These are phyloP conservation scores for Venustoraphidia nigricollis DNA, from an alignment of 2,888 invertebrate species.

Conservation along the genomic window DNA sequence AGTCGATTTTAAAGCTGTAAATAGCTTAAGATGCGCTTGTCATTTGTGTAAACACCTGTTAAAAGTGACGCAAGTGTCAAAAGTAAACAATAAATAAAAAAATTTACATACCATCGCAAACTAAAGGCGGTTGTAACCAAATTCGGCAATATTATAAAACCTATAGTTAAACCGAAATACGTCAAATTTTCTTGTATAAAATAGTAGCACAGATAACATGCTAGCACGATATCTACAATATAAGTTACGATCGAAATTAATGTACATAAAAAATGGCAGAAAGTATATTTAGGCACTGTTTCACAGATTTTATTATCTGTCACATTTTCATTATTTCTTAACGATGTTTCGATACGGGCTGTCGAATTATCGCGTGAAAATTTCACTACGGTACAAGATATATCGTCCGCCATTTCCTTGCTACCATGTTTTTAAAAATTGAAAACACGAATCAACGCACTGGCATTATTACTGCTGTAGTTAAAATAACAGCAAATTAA, in stretches of 20 bases:
- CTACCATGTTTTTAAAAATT: no score
- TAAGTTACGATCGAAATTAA: constrained; percentile 29
- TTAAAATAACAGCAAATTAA: no score
- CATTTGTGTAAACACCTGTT: neutral
- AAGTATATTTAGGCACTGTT: constrained; percentile 21
- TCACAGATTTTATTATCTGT: constrained; percentile 22
- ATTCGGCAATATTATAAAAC: constrained; percentile 32
- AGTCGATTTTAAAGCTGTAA: no score
- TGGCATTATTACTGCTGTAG: no score
- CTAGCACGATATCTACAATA: constrained; percentile 26
- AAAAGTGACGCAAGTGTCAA: neutral
- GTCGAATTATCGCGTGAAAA: constrained; percentile 27
- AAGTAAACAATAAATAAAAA: neutral
- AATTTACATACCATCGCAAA: constrained; percentile 29
- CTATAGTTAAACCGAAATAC: constrained; percentile 33
- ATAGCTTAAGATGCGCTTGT: no score
- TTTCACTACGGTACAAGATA: constrained; percentile 24
- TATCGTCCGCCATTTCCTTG: constrained; percentile 25
- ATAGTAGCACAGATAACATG: constrained; percentile 28
- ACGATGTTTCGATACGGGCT: constrained; percentile 23
- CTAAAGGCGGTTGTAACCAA: constrained; percentile 33
- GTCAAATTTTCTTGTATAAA: constrained; percentile 23
- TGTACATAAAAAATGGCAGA: constrained; percentile 27
- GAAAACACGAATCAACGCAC: no score
- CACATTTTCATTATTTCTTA: constrained; percentile 12